Conservation (phyloP, 2,888 invertebrate species). For the Stictocephala bisonia region DNA sequence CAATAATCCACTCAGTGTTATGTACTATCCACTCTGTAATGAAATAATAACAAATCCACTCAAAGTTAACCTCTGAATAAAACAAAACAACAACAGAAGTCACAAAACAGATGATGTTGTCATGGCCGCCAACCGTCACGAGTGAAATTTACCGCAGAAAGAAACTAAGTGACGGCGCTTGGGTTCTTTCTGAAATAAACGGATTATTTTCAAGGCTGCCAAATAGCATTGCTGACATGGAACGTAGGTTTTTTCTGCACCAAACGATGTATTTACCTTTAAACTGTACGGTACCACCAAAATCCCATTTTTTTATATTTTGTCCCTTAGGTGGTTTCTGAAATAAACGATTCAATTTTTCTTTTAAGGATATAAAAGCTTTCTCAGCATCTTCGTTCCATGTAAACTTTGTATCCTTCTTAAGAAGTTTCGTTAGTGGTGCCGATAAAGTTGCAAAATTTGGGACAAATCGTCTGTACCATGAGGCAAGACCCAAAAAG, state of each 20-base stretch:
- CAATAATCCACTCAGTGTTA: background rate
- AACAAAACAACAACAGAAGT: conserved; percentile 6
- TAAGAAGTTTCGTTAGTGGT: background rate
- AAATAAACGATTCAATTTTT: conserved; percentile 27
- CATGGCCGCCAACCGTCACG: conserved; percentile 1
- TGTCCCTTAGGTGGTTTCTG: conserved; percentile 33
- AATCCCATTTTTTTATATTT: background rate
- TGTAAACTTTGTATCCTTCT: background rate
- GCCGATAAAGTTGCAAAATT: background rate
- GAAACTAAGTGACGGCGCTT: conserved; percentile 38
- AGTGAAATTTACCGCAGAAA: conserved; percentile 47
- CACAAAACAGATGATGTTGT: background rate
- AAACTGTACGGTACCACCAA: conserved; percentile 7
- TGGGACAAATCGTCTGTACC: conserved; percentile 11
- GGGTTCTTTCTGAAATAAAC: conserved; percentile 47
- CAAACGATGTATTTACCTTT: conserved; percentile 42
- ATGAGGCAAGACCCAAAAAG: conserved; percentile 12
- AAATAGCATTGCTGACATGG: conserved; percentile 37
- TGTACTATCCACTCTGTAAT: no score
- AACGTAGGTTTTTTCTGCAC: conserved; percentile 41
- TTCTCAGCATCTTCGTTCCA: background rate
- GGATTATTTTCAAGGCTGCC: conserved; percentile 41
- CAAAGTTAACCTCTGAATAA: background rate
- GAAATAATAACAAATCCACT: no score
- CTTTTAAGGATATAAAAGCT: background rate